These are phyloP conservation scores for Achroia grisella DNA, from an alignment of 1,140 invertebrate genomes.

Conservation along the genomic window DNA sequence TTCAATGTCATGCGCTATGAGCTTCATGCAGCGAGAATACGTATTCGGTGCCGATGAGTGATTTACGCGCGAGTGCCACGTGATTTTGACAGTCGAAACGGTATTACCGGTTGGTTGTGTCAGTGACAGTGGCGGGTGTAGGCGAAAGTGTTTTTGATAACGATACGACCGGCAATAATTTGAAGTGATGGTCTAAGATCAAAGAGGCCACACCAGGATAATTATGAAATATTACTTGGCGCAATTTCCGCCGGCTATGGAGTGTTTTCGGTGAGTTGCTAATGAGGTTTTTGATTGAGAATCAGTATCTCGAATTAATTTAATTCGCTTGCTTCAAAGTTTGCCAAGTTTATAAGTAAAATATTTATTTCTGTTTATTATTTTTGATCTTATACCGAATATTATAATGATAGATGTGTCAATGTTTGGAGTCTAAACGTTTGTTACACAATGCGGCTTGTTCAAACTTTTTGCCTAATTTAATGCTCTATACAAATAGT, in stretches of 20 bases:
- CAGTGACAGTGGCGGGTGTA: slow-evolving; percentile 22
- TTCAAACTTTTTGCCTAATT: no score
- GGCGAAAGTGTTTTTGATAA: slow-evolving; percentile 39
- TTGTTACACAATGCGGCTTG: no score
- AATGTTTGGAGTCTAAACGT: no score
- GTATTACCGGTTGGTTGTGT: slow-evolving; percentile 31
- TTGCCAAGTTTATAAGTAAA: slow-evolving; percentile 10
- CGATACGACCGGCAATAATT: slow-evolving; percentile 22
- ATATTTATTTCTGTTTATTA: slow-evolving; percentile 8
- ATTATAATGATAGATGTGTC: no score
- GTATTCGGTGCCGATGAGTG: slow-evolving; percentile 31
- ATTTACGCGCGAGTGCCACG: slow-evolving; percentile 43
- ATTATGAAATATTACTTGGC: slow-evolving; percentile 19
- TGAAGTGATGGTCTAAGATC: slow-evolving; percentile 28
- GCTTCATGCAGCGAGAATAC: slow-evolving; percentile 36
- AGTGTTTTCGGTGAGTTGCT: slow-evolving; percentile 43
- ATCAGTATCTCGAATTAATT: slow-evolving; percentile 12
- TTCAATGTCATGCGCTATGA: slow-evolving; percentile 57
- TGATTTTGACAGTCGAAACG: slow-evolving; percentile 61
- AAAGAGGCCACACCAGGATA: slow-evolving; percentile 5
- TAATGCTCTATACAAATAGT: no score
- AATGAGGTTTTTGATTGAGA: slow-evolving; percentile 21
- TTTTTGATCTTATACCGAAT: no score
- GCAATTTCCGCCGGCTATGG: slow-evolving; percentile 26
- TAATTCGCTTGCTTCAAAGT: slow-evolving; percentile 5